These are phyloP conservation scores for Peromyscus nudipes DNA, from an alignment of 2,797 vertebrate genomes.

Conservation along the genomic window DNA sequence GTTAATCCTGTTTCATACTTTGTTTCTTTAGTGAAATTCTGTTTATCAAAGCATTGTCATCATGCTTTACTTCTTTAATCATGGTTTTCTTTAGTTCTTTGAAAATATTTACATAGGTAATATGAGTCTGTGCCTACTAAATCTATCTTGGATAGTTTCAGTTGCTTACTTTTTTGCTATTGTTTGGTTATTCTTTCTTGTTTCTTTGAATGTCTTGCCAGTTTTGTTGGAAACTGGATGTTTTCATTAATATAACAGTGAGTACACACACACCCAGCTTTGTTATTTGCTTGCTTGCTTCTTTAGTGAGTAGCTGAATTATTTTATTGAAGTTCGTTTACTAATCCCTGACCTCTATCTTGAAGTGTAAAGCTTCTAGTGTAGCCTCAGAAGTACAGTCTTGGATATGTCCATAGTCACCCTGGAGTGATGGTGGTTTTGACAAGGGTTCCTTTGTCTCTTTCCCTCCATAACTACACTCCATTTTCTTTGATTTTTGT, in stretches of 20 bases:
- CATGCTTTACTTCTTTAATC: neutral
- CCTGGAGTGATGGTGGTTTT: neutral
- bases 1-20: neutral
- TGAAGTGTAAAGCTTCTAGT: neutral
- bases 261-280: neutral
- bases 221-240: neutral
- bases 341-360: neutral
- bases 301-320: neutral
- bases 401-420: neutral
- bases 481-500: neutral
- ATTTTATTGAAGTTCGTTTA: neutral
- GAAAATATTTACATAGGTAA: neutral
- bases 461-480: neutral
- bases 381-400: neutral
- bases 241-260: neutral
- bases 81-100: neutral
- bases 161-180: neutral
- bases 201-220: conserved; percentile 5
- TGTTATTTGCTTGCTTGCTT: neutral
- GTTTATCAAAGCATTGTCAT: neutral
- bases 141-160: neutral
- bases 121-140: neutral
- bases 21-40: neutral
- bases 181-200: neutral
- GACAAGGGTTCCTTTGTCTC: neutral